phyloP scores from a whole-genome alignment of 53 echinoderm and acorn worm genomes.

The Patiria pectinifera region DNA sequence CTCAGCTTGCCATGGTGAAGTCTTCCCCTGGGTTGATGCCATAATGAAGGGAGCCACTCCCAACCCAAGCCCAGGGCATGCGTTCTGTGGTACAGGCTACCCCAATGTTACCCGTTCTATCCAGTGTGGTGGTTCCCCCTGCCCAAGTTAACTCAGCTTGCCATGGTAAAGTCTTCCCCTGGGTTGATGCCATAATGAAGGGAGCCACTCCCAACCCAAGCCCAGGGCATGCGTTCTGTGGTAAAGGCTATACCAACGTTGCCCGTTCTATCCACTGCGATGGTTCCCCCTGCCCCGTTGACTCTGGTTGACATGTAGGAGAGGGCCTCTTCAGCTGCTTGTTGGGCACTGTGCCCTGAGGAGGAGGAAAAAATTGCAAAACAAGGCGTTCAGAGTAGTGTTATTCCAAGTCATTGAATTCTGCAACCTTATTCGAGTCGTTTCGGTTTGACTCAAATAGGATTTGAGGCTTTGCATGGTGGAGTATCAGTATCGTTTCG shows the following conservation, averaged over 20 bases:
- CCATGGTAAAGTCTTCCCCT: constrained; percentile 59
- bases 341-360: constrained; percentile 79
- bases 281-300: constrained; percentile 76
- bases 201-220: constrained; percentile 67
- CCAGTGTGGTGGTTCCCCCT: constrained; percentile 60
- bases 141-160: constrained; percentile 7
- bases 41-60: constrained; percentile 66
- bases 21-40: constrained; percentile 87
- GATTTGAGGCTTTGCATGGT: too few relatives aligned
- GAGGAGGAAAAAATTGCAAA: background rate
- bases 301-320: constrained; percentile 80
- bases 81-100: constrained; percentile 78
- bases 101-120: constrained; percentile 66
- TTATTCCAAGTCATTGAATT: too few relatives aligned
- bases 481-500: too few relatives aligned
- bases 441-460: too few relatives aligned
- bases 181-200: constrained; percentile 89
- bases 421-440: too few relatives aligned
- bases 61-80: constrained; percentile 92
- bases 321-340: constrained; percentile 83
- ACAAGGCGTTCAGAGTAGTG: background rate
- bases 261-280: constrained; percentile 23
- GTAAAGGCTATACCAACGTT: constrained; percentile 79
- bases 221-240: constrained; percentile 94
- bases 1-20: constrained; percentile 30